These are phyloP conservation scores for Ellobius talpinus DNA, from an alignment of 2,113 vertebrate species.

Conservation along the genomic window DNA sequence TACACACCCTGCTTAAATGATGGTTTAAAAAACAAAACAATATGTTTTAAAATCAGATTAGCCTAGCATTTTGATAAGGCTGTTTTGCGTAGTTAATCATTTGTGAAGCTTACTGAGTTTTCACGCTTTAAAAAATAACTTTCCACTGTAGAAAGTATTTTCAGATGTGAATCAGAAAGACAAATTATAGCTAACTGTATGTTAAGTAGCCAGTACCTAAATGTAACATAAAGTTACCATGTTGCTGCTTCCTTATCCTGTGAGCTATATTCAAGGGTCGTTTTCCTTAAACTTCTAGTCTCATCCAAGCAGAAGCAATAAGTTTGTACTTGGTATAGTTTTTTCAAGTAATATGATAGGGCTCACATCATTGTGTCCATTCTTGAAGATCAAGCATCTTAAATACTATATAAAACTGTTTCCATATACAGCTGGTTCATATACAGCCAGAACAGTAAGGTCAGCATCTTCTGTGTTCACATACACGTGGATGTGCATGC, in stretches of 20 bases:
- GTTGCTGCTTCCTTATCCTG: conserved; percentile 38
- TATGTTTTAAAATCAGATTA: conserved; percentile 78
- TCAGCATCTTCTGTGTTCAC: neutral
- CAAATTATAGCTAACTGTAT: neutral
- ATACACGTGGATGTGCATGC: neutral
- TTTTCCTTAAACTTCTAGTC: conserved; percentile 18
- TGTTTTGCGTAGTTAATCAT: conserved; percentile 54
- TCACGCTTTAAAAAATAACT: neutral
- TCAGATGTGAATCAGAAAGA: conserved; percentile 29
- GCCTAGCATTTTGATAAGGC: conserved; percentile 68
- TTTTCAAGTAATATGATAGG: conserved; percentile 51
- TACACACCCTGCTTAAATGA: neutral
- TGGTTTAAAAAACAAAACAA: conserved; percentile 82
- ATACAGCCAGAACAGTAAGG: conserved; percentile 15
- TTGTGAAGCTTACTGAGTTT: conserved; percentile 3
- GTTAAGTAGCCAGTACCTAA: conserved; percentile 18
- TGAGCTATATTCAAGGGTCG: neutral
- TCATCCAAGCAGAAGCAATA: conserved; percentile 53
- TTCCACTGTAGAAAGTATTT: conserved; percentile 15
- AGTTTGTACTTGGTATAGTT: conserved; percentile 18
- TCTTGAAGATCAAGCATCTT: conserved; percentile 59
- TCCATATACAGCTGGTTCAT: neutral
- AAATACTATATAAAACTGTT: conserved; percentile 6
- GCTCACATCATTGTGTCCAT: conserved; percentile 34
- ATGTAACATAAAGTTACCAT: conserved; percentile 13